These are phyloP conservation scores for Pissodes strobi DNA, from an alignment of 1,140 invertebrate species.

Conservation along the genomic window DNA sequence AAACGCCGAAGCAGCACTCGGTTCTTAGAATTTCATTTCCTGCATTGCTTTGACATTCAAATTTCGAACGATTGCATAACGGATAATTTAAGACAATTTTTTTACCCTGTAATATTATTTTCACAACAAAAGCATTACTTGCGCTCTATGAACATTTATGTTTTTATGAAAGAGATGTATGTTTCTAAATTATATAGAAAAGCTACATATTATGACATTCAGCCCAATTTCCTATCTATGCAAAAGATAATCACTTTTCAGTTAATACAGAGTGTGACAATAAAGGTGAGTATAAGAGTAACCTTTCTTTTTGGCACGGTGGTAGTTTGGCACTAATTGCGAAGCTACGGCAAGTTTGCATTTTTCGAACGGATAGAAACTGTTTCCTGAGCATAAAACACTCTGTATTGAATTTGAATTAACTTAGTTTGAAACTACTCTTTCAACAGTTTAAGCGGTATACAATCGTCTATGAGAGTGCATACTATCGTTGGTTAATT, in stretches of 20 bases:
- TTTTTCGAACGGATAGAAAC: too few species aligned
- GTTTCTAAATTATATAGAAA: slow-evolving; percentile 22
- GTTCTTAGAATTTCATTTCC: too few species aligned
- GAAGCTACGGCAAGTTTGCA: too few species aligned
- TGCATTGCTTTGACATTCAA: neutral
- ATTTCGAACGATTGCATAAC: neutral
- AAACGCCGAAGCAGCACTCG: too few species aligned
- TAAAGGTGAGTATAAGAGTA: neutral
- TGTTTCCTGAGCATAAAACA: too few species aligned
- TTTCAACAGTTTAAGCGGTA: neutral
- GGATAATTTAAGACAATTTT: neutral
- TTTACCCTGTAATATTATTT: slow-evolving; percentile 30
- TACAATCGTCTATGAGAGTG: slow-evolving; percentile 11
- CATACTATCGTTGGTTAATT: slow-evolving; percentile 20
- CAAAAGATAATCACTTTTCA: slow-evolving; percentile 12
- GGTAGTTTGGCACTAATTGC: slow-evolving; percentile 20
- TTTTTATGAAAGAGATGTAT: slow-evolving; percentile 21
- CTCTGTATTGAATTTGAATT: slow-evolving; percentile 11
- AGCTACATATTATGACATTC: slow-evolving; percentile 26
- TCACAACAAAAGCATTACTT: slow-evolving; percentile 15
- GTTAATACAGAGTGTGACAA: slow-evolving; percentile 21
- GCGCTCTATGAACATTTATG: neutral
- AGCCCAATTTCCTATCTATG: slow-evolving; percentile 5
- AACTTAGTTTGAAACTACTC: slow-evolving; percentile 1
- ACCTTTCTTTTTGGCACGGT: slow-evolving; percentile 5